Conservation (phyloP, 2,113 vertebrate species). For the Myodes glareolus region DNA sequence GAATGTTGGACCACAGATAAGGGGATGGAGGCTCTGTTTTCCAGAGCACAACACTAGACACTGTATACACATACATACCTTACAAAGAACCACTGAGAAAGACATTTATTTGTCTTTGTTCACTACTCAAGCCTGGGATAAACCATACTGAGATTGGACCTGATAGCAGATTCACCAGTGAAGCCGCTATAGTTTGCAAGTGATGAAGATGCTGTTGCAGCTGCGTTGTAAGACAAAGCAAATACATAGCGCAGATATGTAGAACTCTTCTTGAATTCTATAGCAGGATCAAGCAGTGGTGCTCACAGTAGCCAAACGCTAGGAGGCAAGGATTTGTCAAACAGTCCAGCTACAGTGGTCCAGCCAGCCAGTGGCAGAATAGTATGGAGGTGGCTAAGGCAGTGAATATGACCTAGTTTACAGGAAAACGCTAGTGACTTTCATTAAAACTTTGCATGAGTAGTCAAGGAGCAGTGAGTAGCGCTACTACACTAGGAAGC, state of each 20-base stretch:
- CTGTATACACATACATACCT: neutral
- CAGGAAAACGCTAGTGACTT: neutral
- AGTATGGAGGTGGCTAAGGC: neutral
- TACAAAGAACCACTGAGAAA: neutral
- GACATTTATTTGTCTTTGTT: neutral
- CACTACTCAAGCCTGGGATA: neutral
- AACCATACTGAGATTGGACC: neutral
- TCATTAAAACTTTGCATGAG: neutral
- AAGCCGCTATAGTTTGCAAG: neutral
- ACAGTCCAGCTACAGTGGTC: neutral
- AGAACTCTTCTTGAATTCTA: slow-evolving; percentile 97
- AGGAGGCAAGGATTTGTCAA: slow-evolving; percentile 93
- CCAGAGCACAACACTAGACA: neutral
- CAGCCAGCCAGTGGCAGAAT: neutral
- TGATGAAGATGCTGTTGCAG: neutral
- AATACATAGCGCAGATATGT: slow-evolving; percentile 75
- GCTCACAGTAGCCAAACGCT: slow-evolving; percentile 96
- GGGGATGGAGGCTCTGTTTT: slow-evolving; percentile 45
- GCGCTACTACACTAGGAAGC: neutral
- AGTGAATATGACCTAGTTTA: neutral
- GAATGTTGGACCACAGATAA: neutral
- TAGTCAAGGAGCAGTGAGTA: neutral
- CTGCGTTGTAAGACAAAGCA: neutral
- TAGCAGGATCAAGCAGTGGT: slow-evolving; percentile 95
- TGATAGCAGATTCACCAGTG: neutral